These are phyloP conservation scores for Tarsius wallacei DNA, from an alignment of 2,797 vertebrate species.

Conservation along the genomic window DNA sequence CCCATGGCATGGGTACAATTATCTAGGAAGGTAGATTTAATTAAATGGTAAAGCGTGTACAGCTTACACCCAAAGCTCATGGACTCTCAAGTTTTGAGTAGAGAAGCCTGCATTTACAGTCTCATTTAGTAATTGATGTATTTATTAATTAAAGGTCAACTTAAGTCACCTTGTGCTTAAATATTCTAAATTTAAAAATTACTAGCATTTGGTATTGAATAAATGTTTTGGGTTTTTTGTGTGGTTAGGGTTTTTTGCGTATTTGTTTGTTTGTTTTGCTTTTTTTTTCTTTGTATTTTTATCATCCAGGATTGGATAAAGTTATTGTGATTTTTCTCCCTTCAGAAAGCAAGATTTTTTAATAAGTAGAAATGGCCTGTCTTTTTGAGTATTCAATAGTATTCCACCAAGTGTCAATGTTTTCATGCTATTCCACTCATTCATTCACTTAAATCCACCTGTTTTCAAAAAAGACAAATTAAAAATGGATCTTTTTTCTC, in stretches of 20 bases:
- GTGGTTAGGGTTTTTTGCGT: neutral
- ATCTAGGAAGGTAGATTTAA: neutral
- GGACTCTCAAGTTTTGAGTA: neutral
- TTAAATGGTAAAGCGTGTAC: neutral
- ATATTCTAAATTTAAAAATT: neutral
- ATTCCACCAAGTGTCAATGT: neutral
- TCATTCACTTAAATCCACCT: conserved; percentile 7
- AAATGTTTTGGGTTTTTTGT: neutral
- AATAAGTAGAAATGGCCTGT: neutral
- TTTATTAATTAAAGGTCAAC: neutral
- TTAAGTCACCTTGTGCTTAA: neutral
- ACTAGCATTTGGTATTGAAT: neutral
- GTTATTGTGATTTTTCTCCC: neutral
- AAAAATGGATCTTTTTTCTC: neutral
- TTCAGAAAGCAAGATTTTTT: neutral
- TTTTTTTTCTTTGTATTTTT: neutral
- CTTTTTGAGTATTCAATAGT: neutral
- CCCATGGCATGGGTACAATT: neutral
- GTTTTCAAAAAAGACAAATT: conserved; percentile 8
- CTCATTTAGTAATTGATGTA: neutral
- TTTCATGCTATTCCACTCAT: neutral
- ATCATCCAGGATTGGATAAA: neutral
- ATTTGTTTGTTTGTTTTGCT: neutral
- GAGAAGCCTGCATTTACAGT: neutral
- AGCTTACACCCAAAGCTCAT: neutral